Base-by-base conservation (phyloP, 2,797 vertebrate genomes). In the Spondyliosoma cantharus region DNA sequence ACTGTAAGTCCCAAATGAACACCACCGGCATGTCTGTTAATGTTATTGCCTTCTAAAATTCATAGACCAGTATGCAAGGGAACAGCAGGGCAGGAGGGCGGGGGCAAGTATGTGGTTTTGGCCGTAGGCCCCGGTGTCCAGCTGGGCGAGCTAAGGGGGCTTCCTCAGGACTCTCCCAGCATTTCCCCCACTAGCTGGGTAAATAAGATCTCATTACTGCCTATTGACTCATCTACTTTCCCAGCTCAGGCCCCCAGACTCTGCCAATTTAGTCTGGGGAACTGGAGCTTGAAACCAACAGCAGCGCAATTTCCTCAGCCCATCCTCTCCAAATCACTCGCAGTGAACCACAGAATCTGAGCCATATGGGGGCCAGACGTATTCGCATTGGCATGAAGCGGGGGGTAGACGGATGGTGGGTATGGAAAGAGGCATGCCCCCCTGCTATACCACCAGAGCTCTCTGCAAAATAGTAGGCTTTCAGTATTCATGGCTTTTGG, bases 401-500 rank as follows among this genome's bases (percentile, higher is more conserved):
- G 37, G 76, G 58, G 27, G 58, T 14, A 69, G 54, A 61, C 48
- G 24, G 37, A 68, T 42, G 61, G 65, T 65, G 58, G 80, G 60
- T 80, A 76, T 75, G 74, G 80, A 83, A 80, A 84, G 60, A 59
- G 20, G 61, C 68, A 65, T 68, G 71, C 76, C 74, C 81, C 75
- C 82, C 84, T 75, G 70, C 71, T 80, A 78, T 46, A 82, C 69
- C 80, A 72, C 70, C 45, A 20, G 57, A 65, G 62, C 67, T 82
- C 58, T 63, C 80, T 81, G 71, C 62, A 83, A 86, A 90, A 87
- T 82, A 42, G 61, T 15, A 42, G 74, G 65, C 83, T 83, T 87
- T 94, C 83, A 84, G 92, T 93, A 94, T 94, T 94, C 92, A 94
- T 94, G 78, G 86, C 49, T 92, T 94, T 94, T 91, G 71, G 82